phyloP scores from a whole-genome alignment of 2,888 invertebrate genomes.

The Ectropis crepuscularia region DNA sequence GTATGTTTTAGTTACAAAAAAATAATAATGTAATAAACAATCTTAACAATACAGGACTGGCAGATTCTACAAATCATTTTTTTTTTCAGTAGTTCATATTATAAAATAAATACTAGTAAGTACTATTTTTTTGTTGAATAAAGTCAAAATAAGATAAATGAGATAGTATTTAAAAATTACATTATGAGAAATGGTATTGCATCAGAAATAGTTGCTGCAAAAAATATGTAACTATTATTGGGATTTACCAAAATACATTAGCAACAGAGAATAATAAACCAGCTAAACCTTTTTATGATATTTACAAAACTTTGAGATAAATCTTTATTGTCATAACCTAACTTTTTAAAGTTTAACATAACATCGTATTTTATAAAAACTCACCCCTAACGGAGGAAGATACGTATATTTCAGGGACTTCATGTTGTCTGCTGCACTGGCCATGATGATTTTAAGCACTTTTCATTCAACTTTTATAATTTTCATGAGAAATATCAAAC shows the following conservation, averaged over 20 bases:
- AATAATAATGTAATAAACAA: too few species aligned
- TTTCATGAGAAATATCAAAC: neutral
- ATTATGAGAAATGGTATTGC: neutral
- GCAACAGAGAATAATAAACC: too few species aligned
- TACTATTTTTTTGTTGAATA: too few species aligned
- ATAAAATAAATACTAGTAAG: too few species aligned
- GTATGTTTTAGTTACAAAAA: too few species aligned
- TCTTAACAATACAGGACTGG: too few species aligned
- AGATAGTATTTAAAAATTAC: neutral
- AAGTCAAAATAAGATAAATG: too few species aligned
- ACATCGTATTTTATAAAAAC: constrained; percentile 40
- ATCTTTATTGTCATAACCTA: constrained; percentile 6
- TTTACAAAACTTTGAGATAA: neutral
- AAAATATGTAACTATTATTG: too few species aligned
- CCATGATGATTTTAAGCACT: constrained; percentile 37
- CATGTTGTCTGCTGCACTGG: constrained; percentile 35
- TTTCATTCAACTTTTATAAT: constrained; percentile 16
- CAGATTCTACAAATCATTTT: too few species aligned
- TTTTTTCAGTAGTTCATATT: too few species aligned
- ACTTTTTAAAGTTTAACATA: neutral
- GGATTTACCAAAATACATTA: too few species aligned
- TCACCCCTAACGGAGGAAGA: constrained; percentile 66
- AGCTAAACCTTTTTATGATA: too few species aligned
- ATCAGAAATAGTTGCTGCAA: neutral
- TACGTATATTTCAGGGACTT: constrained; percentile 51